These are phyloP conservation scores for Maniola jurtina DNA, from an alignment of 1,140 invertebrate genomes.

Conservation along the genomic window DNA sequence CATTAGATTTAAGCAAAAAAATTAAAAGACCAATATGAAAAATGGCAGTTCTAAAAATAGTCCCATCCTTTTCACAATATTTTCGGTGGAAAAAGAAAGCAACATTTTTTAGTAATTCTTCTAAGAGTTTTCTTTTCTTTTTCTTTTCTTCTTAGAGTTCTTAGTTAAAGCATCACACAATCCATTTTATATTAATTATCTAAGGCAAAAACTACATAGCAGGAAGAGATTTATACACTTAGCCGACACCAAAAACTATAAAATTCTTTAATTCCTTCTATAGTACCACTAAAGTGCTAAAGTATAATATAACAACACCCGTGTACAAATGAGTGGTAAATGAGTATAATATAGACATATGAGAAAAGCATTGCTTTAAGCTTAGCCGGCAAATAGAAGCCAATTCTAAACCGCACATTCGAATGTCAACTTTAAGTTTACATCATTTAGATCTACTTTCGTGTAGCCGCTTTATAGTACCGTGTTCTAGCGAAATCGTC, in stretches of 20 bases:
- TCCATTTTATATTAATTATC: slow-evolving; percentile 8
- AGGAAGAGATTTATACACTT: not conserved
- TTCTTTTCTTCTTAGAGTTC: no score
- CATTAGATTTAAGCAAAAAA: no score
- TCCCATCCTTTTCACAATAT: no score
- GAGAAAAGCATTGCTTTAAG: slow-evolving; percentile 66
- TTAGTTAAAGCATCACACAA: not conserved
- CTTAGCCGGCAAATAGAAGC: slow-evolving; percentile 50
- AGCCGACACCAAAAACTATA: slow-evolving; percentile 14
- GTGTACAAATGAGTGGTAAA: slow-evolving; percentile 31
- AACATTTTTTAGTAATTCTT: no score
- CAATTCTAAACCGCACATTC: slow-evolving; percentile 16
- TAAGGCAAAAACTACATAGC: not conserved
- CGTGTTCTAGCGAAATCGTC: not conserved
- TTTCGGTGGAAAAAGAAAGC: not conserved
- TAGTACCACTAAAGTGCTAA: slow-evolving; percentile 21
- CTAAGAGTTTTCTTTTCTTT: no score
- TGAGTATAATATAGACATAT: slow-evolving; percentile 42
- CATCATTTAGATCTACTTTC: slow-evolving; percentile 1
- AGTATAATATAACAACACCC: slow-evolving; percentile 22
- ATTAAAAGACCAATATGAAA: no score
- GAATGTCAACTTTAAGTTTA: slow-evolving; percentile 3
- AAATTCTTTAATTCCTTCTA: slow-evolving; percentile 2
- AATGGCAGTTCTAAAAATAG: no score
- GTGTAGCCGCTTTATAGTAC: not conserved